Conservation (phyloP, 1,140 invertebrate species). For the Lordiphosa collinella region DNA sequence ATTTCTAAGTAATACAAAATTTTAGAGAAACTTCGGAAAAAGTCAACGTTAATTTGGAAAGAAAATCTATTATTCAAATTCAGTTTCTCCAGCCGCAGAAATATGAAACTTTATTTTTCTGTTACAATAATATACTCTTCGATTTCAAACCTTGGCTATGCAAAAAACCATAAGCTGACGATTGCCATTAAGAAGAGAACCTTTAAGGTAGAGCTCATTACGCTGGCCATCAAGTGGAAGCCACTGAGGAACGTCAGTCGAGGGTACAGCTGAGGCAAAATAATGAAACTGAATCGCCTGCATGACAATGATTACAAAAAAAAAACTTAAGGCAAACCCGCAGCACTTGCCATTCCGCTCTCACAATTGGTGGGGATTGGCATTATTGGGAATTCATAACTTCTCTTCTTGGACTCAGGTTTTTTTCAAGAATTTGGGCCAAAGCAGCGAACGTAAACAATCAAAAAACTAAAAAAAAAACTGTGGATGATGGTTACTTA, state of each 20-base stretch:
- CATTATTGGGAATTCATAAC: too few relatives aligned
- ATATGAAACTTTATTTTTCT: too few relatives aligned
- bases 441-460: constrained; percentile 68
- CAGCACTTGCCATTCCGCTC: constrained; percentile 37
- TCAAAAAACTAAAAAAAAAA: constrained; percentile 31
- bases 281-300: constrained; percentile 69
- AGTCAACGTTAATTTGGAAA: too few relatives aligned
- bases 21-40: too few relatives aligned
- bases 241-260: constrained; percentile 22
- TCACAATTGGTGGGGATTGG: constrained; percentile 38
- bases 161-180: constrained; percentile 58
- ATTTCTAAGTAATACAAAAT: too few relatives aligned
- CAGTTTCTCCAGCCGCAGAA: too few relatives aligned
- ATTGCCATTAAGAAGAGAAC: constrained; percentile 33
- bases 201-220: constrained; percentile 57
- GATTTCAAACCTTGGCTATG: too few relatives aligned
- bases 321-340: constrained; percentile 21
- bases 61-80: too few relatives aligned
- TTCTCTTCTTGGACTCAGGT: constrained; percentile 22
- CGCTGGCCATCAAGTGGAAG: constrained; percentile 54
- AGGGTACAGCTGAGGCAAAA: constrained; percentile 58
- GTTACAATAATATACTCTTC: too few relatives aligned
- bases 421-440: constrained; percentile 63
- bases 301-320: constrained; percentile 61
- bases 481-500: constrained; percentile 67